Conservation (phyloP, 2,888 invertebrate species). For the Melieria picta region DNA sequence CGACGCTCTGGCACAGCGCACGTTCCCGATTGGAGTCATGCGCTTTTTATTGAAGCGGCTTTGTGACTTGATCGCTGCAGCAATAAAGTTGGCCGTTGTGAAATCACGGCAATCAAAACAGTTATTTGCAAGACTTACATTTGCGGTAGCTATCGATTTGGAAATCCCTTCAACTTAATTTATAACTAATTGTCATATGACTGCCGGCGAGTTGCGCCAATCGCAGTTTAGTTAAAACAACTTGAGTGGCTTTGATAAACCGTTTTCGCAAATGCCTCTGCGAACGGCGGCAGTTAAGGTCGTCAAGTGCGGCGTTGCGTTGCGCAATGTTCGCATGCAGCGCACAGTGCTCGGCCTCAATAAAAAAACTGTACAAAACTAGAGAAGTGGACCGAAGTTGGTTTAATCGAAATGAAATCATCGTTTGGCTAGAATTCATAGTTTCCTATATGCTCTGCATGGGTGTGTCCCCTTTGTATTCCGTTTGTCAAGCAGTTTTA, state of each 20-base stretch:
- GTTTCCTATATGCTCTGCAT: too few relatives aligned
- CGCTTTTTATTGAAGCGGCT: slow-evolving; percentile 3
- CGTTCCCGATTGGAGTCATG: neutral
- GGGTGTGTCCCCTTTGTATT: neutral
- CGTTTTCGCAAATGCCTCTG: neutral
- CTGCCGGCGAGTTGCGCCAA: slow-evolving; percentile 41
- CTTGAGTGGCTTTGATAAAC: slow-evolving; percentile 28
- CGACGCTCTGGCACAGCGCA: too few relatives aligned
- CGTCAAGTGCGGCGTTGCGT: too few relatives aligned
- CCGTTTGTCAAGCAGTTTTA: neutral
- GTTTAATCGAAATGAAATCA: too few relatives aligned
- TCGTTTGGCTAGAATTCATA: too few relatives aligned
- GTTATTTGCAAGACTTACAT: neutral
- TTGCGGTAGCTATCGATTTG: neutral
- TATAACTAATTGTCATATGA: slow-evolving; percentile 60
- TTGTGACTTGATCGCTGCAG: neutral
- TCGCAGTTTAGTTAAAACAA: slow-evolving; percentile 45
- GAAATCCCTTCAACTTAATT: slow-evolving; percentile 46
- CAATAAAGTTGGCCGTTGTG: neutral
- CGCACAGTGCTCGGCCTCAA: too few relatives aligned
- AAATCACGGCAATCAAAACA: neutral
- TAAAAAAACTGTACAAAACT: too few relatives aligned
- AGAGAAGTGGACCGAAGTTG: too few relatives aligned
- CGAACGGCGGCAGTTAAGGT: neutral
- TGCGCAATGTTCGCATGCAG: too few relatives aligned